phyloP scores from a whole-genome alignment of 2,113 vertebrate genomes.

The Podarcis cretensis region DNA sequence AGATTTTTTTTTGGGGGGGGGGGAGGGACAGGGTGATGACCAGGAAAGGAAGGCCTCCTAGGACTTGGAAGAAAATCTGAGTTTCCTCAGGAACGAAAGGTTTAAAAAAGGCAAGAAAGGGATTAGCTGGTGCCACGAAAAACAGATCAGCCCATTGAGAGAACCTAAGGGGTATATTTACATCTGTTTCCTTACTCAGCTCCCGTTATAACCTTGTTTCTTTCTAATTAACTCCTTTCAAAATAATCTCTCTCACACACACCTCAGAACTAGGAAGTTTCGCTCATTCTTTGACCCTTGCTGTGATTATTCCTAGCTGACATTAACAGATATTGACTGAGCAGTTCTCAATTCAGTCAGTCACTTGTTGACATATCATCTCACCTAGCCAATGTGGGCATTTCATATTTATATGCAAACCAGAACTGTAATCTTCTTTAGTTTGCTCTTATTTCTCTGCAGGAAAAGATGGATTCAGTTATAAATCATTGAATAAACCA shows the following conservation, averaged over 20 bases:
- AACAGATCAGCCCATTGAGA: not conserved
- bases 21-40: too few species aligned
- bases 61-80: not conserved
- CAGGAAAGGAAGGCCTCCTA: not conserved
- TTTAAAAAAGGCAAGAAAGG: not conserved
- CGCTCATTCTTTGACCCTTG: not conserved
- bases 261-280: not conserved
- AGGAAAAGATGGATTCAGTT: conserved; percentile 32
- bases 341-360: not conserved
- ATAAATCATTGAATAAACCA: conserved; percentile 17
- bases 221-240: not conserved
- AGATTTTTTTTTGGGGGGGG: too few species aligned
- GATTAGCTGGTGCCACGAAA: too few species aligned
- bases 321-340: conserved; percentile 15
- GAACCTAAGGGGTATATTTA: not conserved
- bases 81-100: not conserved
- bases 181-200: not conserved
- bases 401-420: not conserved
- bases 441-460: conserved; percentile 31
- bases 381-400: conserved; percentile 1
- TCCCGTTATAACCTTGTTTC: not conserved
- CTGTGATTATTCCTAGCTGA: conserved; percentile 15
- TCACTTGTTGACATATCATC: not conserved
- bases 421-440: conserved; percentile 22
- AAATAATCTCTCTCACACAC: not conserved